Conservation (phyloP, 1,140 invertebrate species). For the Drosophila lacertosa region DNA sequence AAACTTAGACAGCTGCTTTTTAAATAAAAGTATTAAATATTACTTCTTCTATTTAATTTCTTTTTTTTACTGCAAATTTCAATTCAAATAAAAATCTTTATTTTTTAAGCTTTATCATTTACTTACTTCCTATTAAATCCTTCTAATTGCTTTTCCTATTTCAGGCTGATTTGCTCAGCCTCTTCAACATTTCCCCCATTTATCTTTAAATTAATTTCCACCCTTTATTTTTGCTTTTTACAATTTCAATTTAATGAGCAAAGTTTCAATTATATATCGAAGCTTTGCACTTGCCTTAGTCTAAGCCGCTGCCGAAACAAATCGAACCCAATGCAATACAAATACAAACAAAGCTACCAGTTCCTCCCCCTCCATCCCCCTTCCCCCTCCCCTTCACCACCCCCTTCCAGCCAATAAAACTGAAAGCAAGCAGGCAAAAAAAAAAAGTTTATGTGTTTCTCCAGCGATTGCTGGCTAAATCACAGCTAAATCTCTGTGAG, state of each 20-base stretch:
- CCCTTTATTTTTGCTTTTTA: conserved; percentile 4
- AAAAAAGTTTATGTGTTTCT: conserved; percentile 81
- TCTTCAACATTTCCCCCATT: too few species aligned
- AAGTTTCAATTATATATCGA: conserved; percentile 81
- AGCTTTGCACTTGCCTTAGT: conserved; percentile 44
- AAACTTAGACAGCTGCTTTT: too few species aligned
- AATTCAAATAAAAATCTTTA: too few species aligned
- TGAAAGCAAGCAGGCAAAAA: conserved; percentile 58
- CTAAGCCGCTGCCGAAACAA: conserved; percentile 66
- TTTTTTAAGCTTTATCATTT: too few species aligned
- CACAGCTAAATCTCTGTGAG: conserved; percentile 74
- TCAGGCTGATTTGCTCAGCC: too few species aligned
- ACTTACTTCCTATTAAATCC: too few species aligned
- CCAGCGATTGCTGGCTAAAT: conserved; percentile 74
- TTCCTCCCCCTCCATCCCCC: background rate
- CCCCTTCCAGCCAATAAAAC: conserved; percentile 66
- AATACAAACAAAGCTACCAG: conserved; percentile 48
- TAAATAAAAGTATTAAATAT: too few species aligned
- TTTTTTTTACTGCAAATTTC: too few species aligned
- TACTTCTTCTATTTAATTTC: too few species aligned
- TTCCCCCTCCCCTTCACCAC: background rate
- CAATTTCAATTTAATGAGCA: conserved; percentile 70
- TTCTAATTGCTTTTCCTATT: too few species aligned
- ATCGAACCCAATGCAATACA: conserved; percentile 69
- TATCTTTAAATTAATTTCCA: background rate